A percentile compares a stretch with the other conserved stretches of the same genome.
Conservation (phyloP, 2,113 vertebrate genomes). For the Zonotrichia leucophrys region DNA sequence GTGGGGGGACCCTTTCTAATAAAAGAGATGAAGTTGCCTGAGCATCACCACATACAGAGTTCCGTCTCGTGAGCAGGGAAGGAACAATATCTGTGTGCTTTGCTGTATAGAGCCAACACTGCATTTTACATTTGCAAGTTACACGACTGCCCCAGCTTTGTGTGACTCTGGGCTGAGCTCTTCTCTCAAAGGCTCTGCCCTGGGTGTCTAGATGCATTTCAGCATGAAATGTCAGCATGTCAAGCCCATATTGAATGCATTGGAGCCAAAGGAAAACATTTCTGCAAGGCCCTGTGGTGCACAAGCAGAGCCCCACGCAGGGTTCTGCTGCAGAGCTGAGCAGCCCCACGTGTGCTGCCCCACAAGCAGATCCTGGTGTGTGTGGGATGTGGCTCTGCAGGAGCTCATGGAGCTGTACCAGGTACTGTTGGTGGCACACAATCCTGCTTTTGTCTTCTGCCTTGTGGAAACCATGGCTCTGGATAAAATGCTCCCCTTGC, state of each 20-base stretch:
- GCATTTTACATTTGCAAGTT: not conserved
- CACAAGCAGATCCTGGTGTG: not conserved
- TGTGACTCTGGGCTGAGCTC: not conserved
- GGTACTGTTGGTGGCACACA: not conserved
- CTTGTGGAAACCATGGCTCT: not conserved
- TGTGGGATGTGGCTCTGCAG: not conserved
- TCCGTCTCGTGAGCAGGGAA: not conserved
- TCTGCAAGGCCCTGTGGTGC: not conserved
- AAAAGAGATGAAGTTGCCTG: not conserved
- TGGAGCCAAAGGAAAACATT: not conserved
- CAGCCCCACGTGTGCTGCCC: not conserved
- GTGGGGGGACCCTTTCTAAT: not conserved
- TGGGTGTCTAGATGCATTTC: not conserved
- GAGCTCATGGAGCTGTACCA: not conserved
- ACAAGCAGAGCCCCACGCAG: not conserved
- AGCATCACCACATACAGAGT: accelerated
- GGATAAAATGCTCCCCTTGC: not conserved
- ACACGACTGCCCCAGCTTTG: not conserved
- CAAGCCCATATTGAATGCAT: not conserved
- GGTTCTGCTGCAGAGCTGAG: not conserved
- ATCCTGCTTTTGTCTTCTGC: not conserved
- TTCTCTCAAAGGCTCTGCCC: not conserved
- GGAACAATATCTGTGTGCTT: not conserved
- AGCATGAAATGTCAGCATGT: not conserved
- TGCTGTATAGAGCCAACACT: not conserved